Percentiles rank a stretch among this genome's conserved stretches.
Evolutionary conservation across 2,888 invertebrate species (phyloP).

Genomic region (Dermolepida albohirtum): DNA sequence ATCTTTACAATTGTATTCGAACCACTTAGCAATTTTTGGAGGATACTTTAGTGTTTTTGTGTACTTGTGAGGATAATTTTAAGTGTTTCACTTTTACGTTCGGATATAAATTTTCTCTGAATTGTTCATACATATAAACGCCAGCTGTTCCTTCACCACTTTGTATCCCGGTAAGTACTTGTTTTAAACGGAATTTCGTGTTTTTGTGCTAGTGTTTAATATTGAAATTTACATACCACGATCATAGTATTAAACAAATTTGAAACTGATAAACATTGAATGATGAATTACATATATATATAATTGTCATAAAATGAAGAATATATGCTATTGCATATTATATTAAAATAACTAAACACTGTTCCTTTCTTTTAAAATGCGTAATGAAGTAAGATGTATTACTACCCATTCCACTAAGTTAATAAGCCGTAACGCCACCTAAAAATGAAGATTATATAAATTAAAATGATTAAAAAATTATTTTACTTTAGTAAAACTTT

Average conservation of each 20-base stretch:
- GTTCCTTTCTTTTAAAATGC: neutral
- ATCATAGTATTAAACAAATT: too few relatives aligned
- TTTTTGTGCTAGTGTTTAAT: neutral
- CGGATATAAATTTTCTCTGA: conserved; percentile 18
- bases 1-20: neutral
- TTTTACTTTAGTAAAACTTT: too few relatives aligned
- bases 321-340: neutral
- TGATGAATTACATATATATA: too few relatives aligned
- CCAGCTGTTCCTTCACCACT: conserved; percentile 12
- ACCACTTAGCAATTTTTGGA: conserved; percentile 7
- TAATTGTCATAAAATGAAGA: too few relatives aligned
- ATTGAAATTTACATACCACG: neutral
- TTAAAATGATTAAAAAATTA: too few relatives aligned
- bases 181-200: neutral
- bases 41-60: conserved; percentile 12
- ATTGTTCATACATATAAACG: conserved; percentile 14
- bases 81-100: conserved; percentile 1
- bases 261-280: too few relatives aligned
- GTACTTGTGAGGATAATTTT: conserved; percentile 14
- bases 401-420: too few relatives aligned
- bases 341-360: neutral
- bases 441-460: too few relatives aligned
- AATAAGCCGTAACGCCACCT: too few relatives aligned
- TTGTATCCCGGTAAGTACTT: conserved; percentile 1
- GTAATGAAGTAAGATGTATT: too few relatives aligned